These are phyloP conservation scores for Eulithis prunata DNA, from an alignment of 2,888 invertebrate genomes.

Conservation along the genomic window DNA sequence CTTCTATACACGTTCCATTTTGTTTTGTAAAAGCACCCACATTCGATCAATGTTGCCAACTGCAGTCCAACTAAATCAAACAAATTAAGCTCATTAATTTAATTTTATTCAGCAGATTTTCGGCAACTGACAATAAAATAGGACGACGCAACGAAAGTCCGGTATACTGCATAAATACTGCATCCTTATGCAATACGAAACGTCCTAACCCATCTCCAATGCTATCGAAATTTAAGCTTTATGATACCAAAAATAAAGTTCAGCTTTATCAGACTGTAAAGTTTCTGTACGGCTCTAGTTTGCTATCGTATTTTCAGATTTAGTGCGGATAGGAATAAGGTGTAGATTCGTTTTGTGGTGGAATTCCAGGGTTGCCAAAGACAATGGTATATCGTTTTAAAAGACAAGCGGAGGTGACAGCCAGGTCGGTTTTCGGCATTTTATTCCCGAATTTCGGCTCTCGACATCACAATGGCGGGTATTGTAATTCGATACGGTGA, in stretches of 20 bases:
- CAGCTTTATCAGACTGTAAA: background rate
- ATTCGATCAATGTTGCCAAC: slow-evolving; percentile 13
- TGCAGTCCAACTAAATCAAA: slow-evolving; percentile 34
- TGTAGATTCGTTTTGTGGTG: slow-evolving; percentile 3
- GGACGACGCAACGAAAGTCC: slow-evolving; percentile 71
- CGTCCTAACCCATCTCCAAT: slow-evolving; percentile 9
- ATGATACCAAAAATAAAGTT: background rate
- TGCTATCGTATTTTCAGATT: slow-evolving; percentile 2
- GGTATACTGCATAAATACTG: slow-evolving; percentile 71
- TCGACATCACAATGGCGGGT: slow-evolving; percentile 70
- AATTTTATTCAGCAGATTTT: slow-evolving; percentile 64
- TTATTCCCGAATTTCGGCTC: slow-evolving; percentile 73
- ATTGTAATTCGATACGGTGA: slow-evolving; percentile 59
- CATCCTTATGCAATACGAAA: slow-evolving; percentile 39
- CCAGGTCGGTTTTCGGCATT: slow-evolving; percentile 68
- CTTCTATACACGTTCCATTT: too few relatives aligned
- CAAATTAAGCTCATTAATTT: slow-evolving; percentile 59
- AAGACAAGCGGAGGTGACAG: slow-evolving; percentile 76
- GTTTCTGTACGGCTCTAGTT: background rate
- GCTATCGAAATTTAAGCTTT: slow-evolving; percentile 5
- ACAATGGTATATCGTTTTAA: slow-evolving; percentile 77
- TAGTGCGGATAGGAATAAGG: slow-evolving; percentile 7
- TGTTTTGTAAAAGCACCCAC: background rate
- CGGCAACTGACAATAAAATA: slow-evolving; percentile 73
- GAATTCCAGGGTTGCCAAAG: slow-evolving; percentile 46